Conservation (phyloP, 2,113 vertebrate species). For the Myrmecophaga tridactyla region DNA sequence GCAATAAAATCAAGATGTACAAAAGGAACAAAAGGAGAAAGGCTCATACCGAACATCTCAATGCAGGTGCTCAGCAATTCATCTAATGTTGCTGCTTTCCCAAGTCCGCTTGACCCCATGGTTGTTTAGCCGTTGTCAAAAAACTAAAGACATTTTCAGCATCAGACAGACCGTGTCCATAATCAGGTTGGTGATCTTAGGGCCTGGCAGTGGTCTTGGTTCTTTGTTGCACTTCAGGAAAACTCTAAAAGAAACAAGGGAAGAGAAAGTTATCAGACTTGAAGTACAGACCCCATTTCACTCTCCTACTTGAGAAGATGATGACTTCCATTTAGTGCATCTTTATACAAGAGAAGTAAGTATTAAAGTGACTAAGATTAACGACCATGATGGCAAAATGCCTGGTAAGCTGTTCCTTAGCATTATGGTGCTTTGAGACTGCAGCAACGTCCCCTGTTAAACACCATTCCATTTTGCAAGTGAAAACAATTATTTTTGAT, state of each 20-base stretch:
- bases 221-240: conserved; percentile 68
- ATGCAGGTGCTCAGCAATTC: conserved; percentile 92
- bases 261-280: conserved; percentile 39
- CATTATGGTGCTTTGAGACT: neutral
- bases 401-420: neutral
- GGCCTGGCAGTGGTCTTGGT: conserved; percentile 58
- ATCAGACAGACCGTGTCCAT: conserved; percentile 67
- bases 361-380: neutral
- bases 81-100: conserved; percentile 94
- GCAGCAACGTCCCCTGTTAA: neutral
- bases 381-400: neutral
- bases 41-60: conserved; percentile 90
- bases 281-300: neutral
- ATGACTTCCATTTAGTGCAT: neutral
- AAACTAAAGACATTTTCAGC: conserved; percentile 81
- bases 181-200: conserved; percentile 49
- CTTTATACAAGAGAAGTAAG: neutral
- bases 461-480: neutral
- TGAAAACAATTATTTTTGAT: neutral
- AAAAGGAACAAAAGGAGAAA: neutral
- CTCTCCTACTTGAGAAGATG: neutral
- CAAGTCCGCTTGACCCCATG: conserved; percentile 93
- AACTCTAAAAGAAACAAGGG: conserved; percentile 72
- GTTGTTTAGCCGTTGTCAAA: conserved; percentile 82
- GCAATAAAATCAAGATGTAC: neutral